phyloP scores from a whole-genome alignment of 1,140 invertebrate genomes.

The Drosophila obscura region DNA sequence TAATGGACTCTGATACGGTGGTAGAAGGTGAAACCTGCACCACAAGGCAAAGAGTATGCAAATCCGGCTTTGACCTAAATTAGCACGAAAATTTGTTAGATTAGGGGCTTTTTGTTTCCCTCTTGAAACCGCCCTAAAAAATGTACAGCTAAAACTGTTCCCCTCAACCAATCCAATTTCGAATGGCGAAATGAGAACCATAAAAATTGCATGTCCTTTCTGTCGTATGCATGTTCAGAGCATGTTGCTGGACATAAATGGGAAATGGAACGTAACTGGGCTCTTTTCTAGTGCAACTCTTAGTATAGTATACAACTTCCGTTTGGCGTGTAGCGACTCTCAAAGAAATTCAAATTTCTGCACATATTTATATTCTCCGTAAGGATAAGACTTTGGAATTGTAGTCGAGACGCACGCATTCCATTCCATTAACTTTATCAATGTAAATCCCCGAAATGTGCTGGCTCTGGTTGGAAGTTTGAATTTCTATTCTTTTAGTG shows the following conservation, averaged over 20 bases:
- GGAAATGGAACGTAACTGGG: conserved; percentile 57
- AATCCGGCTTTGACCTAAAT: conserved; percentile 81
- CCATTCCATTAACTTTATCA: conserved; percentile 81
- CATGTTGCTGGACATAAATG: conserved; percentile 55
- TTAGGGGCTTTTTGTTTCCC: conserved; percentile 76
- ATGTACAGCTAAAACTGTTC: conserved; percentile 7
- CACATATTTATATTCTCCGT: conserved; percentile 34
- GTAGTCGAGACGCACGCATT: conserved; percentile 69
- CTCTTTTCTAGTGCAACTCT: conserved; percentile 78
- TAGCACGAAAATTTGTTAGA: conserved; percentile 81
- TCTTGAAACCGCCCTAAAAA: conserved; percentile 23
- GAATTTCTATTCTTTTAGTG: conserved; percentile 30
- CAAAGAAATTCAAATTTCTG: conserved; percentile 78
- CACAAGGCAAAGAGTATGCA: conserved; percentile 69
- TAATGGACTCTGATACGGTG: conserved; percentile 81
- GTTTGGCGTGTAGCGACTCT: conserved; percentile 73
- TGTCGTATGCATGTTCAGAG: conserved; percentile 50
- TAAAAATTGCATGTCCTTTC: conserved; percentile 72
- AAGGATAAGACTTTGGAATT: conserved; percentile 47
- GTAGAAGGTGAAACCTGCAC: conserved; percentile 54
- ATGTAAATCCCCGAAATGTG: conserved; percentile 80
- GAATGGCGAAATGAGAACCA: conserved; percentile 59
- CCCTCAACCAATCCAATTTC: conserved; percentile 50
- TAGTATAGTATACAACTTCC: conserved; percentile 76
- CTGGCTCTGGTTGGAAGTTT: conserved; percentile 49